Evolutionary conservation across 2,113 vertebrate species (phyloP).

Genomic region (Podarcis cretensis): DNA sequence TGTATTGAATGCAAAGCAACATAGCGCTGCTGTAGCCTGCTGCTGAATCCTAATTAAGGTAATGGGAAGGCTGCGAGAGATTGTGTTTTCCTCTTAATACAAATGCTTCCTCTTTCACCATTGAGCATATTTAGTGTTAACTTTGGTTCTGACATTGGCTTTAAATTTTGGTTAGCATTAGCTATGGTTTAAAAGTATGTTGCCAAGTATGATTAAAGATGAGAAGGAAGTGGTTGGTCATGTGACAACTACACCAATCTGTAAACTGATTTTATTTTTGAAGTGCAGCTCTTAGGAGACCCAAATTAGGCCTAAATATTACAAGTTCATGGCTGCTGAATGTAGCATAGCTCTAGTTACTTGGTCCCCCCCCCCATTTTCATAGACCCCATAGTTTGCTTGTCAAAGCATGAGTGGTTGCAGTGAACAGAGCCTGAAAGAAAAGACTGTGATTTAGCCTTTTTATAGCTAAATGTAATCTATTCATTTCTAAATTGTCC

Average conservation of each 20-base stretch:
- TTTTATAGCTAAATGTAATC: neutral
- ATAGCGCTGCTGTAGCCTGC: neutral
- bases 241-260: neutral
- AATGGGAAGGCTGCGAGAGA: neutral
- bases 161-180: neutral
- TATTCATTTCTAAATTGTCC: neutral
- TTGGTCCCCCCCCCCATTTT: neutral
- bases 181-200: neutral
- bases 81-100: neutral
- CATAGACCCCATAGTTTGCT: neutral
- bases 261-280: neutral
- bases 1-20: neutral
- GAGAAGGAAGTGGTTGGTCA: neutral
- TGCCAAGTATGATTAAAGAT: neutral
- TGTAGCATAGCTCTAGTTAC: neutral
- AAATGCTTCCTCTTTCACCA: neutral
- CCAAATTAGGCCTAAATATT: neutral
- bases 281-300: neutral
- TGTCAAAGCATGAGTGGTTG: neutral
- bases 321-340: neutral
- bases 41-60: neutral
- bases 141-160: neutral
- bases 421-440: neutral
- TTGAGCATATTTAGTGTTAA: neutral
- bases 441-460: neutral